Percentiles rank a stretch among this genome's conserved stretches.
These are phyloP conservation scores for Schrankia costaestrigalis DNA, from an alignment of 2,888 invertebrate genomes.

Conservation along the genomic window DNA sequence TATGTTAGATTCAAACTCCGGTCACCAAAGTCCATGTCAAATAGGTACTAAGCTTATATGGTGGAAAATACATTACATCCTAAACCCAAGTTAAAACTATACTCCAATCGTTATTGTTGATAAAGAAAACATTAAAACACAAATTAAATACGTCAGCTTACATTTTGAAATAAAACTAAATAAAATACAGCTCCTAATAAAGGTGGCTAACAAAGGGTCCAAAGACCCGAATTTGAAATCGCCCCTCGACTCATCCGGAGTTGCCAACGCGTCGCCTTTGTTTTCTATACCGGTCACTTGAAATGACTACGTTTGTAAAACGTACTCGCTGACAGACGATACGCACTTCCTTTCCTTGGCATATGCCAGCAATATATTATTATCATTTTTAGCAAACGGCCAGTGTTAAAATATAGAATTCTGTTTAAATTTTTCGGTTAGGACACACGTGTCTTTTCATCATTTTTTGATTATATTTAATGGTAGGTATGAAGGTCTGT, in stretches of 20 bases:
- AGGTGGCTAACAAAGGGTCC: slow-evolving; percentile 6
- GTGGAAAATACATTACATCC: too few relatives aligned
- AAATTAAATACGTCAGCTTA: too few relatives aligned
- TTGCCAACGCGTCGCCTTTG: slow-evolving; percentile 56
- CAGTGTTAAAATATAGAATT: slow-evolving; percentile 28
- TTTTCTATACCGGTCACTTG: slow-evolving; percentile 75
- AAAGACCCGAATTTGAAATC: slow-evolving; percentile 15
- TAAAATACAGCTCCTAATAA: slow-evolving; percentile 7
- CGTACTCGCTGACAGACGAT: slow-evolving; percentile 76
- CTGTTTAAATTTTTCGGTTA: slow-evolving; percentile 11
- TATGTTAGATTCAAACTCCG: too few relatives aligned
- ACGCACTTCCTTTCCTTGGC: slow-evolving; percentile 74
- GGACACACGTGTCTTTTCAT: too few relatives aligned
- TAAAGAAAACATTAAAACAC: too few relatives aligned
- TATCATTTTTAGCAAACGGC: slow-evolving; percentile 47
- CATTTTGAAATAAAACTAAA: neutral
- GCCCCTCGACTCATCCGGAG: slow-evolving; percentile 15
- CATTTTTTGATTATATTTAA: too few relatives aligned
- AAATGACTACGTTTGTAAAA: slow-evolving; percentile 71
- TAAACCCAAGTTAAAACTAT: too few relatives aligned
- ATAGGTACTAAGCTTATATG: too few relatives aligned
- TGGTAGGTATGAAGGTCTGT: too few relatives aligned
- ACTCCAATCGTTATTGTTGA: too few relatives aligned
- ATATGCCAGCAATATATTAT: slow-evolving; percentile 67
- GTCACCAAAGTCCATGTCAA: too few relatives aligned